Base-by-base conservation (phyloP, 2,113 vertebrate species). In the Gavia stellata region DNA sequence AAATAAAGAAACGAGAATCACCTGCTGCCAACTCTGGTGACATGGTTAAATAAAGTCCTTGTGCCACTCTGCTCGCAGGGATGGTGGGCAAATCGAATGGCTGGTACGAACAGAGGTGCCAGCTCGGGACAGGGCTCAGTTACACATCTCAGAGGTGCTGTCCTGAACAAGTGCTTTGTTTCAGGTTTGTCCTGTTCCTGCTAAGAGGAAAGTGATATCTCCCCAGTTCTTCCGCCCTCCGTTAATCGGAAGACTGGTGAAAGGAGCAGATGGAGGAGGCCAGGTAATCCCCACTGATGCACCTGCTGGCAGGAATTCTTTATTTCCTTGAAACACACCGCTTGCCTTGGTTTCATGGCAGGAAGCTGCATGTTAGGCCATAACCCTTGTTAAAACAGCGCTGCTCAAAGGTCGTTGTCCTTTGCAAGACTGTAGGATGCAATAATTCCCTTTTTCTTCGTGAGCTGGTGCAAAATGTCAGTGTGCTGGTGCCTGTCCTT, bases 91-190 rank as follows among this genome's bases (percentile, higher is more conserved):
- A 40, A 59, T 17, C 18, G 68, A n/a, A n/a, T 5, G 17, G 38
- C 24, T 50, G 61, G 24, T 42, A 36, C 3, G 8, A 49, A 40
- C 7, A 61, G 77, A 80, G 66, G 13, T 3, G 15, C 16, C 34
- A 33, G 53, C 53, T 49, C 1, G 1, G 53, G 72, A 62, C 0
- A 1, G 31, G 13, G 40, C 59, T 25, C 19, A 17, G 47, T 38
- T 8, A 42, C 61, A 25, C 24, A 17, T 11, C 2, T 8, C 34
- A 75, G 61, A 67, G 15, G 16, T 47, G 74, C 47, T 80, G 66
- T 29, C 45, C 56, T 34, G 40, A 85, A 33, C 31, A 33, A 47
- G 9, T 0, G 0, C 45, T 89, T 67, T 8, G 42, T 24, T 83
- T 74, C 82, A 87, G 19, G 11, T 71, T 71, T 67, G 36, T 65